These are phyloP conservation scores for Drosophila subsilvestris DNA, from an alignment of 2,888 invertebrate genomes.

Conservation along the genomic window DNA sequence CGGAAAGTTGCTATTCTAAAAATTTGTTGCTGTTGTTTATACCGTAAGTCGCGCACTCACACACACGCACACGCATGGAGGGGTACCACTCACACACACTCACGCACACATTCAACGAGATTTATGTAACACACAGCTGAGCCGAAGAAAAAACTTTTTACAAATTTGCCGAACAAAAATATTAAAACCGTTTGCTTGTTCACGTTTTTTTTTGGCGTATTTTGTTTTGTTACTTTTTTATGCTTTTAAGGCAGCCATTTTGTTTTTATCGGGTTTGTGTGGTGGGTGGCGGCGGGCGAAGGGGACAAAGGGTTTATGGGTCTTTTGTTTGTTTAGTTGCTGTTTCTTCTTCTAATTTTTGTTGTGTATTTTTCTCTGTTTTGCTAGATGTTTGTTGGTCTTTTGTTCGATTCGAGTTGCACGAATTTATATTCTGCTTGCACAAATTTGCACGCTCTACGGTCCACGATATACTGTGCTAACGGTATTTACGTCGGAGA, in stretches of 20 bases:
- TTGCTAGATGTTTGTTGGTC: slow-evolving; percentile 30
- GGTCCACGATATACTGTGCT: slow-evolving; percentile 79
- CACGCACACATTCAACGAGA: slow-evolving; percentile 51
- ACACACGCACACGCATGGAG: slow-evolving; percentile 25
- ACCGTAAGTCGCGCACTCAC: slow-evolving; percentile 36
- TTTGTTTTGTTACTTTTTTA: slow-evolving; percentile 16
- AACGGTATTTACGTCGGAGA: slow-evolving; percentile 65
- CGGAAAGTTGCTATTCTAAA: slow-evolving; percentile 30
- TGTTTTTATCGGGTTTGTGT: slow-evolving; percentile 11
- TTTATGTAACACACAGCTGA: slow-evolving; percentile 71
- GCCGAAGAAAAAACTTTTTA: slow-evolving; percentile 31
- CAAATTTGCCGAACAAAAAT: slow-evolving; percentile 21
- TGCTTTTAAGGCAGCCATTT: slow-evolving; percentile 48
- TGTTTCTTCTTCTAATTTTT: slow-evolving; percentile 21
- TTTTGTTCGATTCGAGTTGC: slow-evolving; percentile 16
- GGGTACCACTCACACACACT: slow-evolving; percentile 43
- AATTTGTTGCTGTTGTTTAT: slow-evolving; percentile 39
- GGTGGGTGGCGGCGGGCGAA: not conserved
- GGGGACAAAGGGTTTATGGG: not conserved
- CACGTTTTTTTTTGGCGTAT: not conserved
- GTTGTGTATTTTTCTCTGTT: slow-evolving; percentile 31
- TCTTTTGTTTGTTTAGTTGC: slow-evolving; percentile 32
- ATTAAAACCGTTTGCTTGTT: slow-evolving; percentile 5
- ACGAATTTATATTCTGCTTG: slow-evolving; percentile 28
- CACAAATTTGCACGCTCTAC: slow-evolving; percentile 73